Base-by-base conservation (phyloP, 2,888 invertebrate genomes). In the Callimorpha dominula region DNA sequence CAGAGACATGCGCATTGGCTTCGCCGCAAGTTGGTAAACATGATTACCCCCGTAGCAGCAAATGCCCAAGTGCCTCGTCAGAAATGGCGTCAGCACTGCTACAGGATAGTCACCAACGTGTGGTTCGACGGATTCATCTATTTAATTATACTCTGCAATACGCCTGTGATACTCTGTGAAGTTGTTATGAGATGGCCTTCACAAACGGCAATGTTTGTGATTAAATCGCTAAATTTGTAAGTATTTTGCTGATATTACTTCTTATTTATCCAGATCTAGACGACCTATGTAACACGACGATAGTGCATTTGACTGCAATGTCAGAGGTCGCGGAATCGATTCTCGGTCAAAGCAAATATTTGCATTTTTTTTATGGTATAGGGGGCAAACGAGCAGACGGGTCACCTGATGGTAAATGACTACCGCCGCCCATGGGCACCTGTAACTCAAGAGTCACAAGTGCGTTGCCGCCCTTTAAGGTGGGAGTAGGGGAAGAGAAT, bases 111-210 rank as follows among this genome's bases (percentile, higher is more conserved):
- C 5, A 89, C 89, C 17, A 93, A 88, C 75, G 75, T 91, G 0
- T 95, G 94, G 94, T 93, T 96, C 87, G 96, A 96, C 77, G 82
- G 87, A 0, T 92, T 93, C 81, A 94, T 95, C 12, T 95, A 95
- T 80, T 15, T 93, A 15, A 89, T 91, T 87, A 95, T 95, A 65
- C 81, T 95, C 15, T 91, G 90, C 75, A 95, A 95, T 78, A 95
- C 94, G 0, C 95, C 95, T 0, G 94, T 95, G 0, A 94, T 95
- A 75, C 77, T 95, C 40, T 91, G 90, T 74, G 95, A 95, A 78
- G 95, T 95, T 57, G 80, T 87, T 0, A 52, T 94, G 60, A 87
- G 84, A 43, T 57, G 83, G 0, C 93, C 94, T 0, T 11, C 85
- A 0, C 43, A 20, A 0, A 15, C 73, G 0, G 81, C 86, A 0